phyloP scores from a whole-genome alignment of 2,888 invertebrate species.

The Melolontha melolontha region DNA sequence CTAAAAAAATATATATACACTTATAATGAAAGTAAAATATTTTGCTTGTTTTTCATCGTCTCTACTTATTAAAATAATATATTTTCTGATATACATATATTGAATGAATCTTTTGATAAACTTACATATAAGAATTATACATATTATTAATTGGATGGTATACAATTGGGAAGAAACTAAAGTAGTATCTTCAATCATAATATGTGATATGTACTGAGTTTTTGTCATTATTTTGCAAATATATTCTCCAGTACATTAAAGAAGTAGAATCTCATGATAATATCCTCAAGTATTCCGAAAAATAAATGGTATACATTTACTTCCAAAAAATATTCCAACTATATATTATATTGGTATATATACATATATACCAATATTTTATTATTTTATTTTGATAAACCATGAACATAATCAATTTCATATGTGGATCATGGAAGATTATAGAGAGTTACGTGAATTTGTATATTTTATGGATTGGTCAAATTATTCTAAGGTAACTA shows the following conservation, averaged over 20 bases:
- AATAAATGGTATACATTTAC: neutral
- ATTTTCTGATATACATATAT: too few species aligned
- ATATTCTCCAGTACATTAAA: conserved; percentile 51
- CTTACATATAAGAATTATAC: conserved; percentile 30
- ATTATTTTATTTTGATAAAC: too few species aligned
- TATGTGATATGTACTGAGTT: conserved; percentile 56
- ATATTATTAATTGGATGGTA: conserved; percentile 32
- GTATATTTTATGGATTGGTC: too few species aligned
- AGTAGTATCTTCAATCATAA: conserved; percentile 51
- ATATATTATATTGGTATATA: neutral
- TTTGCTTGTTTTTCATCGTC: neutral
- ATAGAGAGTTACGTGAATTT: too few species aligned
- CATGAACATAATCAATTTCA: too few species aligned
- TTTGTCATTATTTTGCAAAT: too few species aligned
- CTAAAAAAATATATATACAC: too few species aligned
- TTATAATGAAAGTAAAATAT: neutral
- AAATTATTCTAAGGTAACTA: neutral
- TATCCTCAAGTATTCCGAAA: conserved; percentile 4
- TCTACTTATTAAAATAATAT: too few species aligned
- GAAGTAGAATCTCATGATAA: conserved; percentile 46
- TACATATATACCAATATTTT: too few species aligned
- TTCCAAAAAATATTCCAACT: conserved; percentile 10
- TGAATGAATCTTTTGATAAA: too few species aligned
- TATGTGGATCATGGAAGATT: too few species aligned
- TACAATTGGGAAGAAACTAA: conserved; percentile 13